Conservation (phyloP, 2,797 vertebrate genomes). For the Anisognathus igniventris region DNA sequence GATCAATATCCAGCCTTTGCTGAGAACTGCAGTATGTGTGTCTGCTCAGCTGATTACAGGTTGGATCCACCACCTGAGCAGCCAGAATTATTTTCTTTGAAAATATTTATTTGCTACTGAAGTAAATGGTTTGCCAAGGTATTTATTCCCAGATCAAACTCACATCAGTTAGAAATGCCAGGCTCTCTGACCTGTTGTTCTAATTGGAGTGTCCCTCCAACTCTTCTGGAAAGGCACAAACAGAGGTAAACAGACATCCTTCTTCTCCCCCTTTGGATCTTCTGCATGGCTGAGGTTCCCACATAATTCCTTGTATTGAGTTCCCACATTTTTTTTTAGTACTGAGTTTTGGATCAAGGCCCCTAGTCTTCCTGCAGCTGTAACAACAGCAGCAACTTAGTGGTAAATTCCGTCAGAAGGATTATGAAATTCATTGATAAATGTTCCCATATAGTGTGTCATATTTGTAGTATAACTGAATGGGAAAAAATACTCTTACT, state of each 20-base stretch:
- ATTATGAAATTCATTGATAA: slow-evolving; percentile 59
- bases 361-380: slow-evolving; percentile 56
- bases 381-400: slow-evolving; percentile 59
- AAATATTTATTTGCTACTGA: neutral
- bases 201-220: neutral
- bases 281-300: neutral
- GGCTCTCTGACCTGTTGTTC: neutral
- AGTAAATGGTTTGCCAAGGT: neutral
- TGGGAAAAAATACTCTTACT: neutral
- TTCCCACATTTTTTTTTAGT: slow-evolving; percentile 49
- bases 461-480: slow-evolving; percentile 11
- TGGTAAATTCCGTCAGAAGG: slow-evolving; percentile 56
- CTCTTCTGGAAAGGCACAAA: neutral
- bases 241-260: neutral
- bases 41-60: neutral
- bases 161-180: neutral
- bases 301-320: slow-evolving; percentile 10
- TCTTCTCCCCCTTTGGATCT: neutral
- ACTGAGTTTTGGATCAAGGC: slow-evolving; percentile 37
- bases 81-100: neutral
- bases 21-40: neutral
- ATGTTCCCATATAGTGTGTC: slow-evolving; percentile 5
- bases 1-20: neutral
- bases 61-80: neutral
- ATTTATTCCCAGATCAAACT: neutral